Evolutionary conservation across 2,797 vertebrate genomes (phyloP), one percentile per base, ranked within the genome.

Genomic region (Artibeus lituratus): DNA sequence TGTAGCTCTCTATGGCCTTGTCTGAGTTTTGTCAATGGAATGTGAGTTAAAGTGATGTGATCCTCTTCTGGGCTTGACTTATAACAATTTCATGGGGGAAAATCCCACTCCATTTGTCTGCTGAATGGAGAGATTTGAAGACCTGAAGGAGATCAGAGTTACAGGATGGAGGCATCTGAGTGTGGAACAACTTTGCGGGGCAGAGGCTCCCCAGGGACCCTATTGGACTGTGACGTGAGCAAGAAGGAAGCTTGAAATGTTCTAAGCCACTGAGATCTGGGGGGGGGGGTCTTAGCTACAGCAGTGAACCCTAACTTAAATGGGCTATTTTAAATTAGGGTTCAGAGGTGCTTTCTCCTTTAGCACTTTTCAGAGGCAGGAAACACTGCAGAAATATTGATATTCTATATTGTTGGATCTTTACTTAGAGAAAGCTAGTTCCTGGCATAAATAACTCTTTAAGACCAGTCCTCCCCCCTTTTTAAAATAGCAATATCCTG

Each of bases 371-470:
- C 32, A 74, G 39, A 74, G 57, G 70, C 65, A 70, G 39, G 57
- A 95, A 76, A 97, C 80, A 44, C 44, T 85, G 9, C 5, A n/a
- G 29, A 76, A 93, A 11, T 90, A 83, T 84, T 89, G 93, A 55
- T 90, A 83, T 91, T 92, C 57, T 67, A 35, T 55, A 62, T 39
- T n/a, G 49, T 88, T 90, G 67, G 7, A 26, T 59, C n/a, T 94
- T 84, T 53, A 89, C 77, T 95, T 94, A 90, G 74, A 92, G 81
- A 87, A 47, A 47, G 49, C 69, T 69, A 82, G 74, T 69, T 72
- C 49, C 62, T 84, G n/a, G 62, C 85, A 84, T 74, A 19, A 76
- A 62, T 76, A 92, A 89, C 69, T 96, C 62, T 94, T 95, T 77
- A 72, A 94, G 29, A 65, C 32, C n/a, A 32, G 32, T 32, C 62